These are phyloP conservation scores for Phalanger gymnotis DNA, from an alignment of 2,797 vertebrate species.

Conservation along the genomic window DNA sequence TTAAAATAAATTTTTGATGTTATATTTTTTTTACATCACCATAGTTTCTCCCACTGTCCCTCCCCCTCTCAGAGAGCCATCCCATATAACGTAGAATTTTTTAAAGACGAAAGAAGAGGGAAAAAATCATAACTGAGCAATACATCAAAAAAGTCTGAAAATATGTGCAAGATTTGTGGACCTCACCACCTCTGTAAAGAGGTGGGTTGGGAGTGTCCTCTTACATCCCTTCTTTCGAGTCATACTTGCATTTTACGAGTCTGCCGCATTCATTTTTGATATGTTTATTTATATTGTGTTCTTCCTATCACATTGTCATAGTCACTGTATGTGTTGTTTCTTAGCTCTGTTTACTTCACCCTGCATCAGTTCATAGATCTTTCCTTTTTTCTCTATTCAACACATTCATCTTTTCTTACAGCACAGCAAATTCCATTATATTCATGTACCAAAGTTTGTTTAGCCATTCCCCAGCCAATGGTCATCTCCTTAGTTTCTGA, in stretches of 20 bases:
- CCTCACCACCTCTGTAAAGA: background rate
- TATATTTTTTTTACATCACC: background rate
- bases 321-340: background rate
- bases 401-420: background rate
- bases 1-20: background rate
- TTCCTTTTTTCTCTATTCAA: background rate
- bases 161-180: background rate
- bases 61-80: background rate
- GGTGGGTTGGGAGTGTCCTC: background rate
- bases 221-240: background rate
- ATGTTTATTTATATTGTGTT: background rate
- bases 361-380: background rate
- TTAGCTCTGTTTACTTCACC: background rate
- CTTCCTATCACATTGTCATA: background rate
- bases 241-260: background rate
- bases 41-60: background rate
- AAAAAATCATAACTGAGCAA: background rate
- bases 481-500: background rate
- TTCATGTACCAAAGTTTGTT: background rate
- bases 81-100: background rate
- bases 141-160: background rate
- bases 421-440: background rate
- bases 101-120: background rate
- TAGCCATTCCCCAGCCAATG: background rate
- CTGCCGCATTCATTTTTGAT: background rate